These are phyloP conservation scores for Cygnus olor DNA, from an alignment of 2,797 vertebrate genomes.

Conservation along the genomic window DNA sequence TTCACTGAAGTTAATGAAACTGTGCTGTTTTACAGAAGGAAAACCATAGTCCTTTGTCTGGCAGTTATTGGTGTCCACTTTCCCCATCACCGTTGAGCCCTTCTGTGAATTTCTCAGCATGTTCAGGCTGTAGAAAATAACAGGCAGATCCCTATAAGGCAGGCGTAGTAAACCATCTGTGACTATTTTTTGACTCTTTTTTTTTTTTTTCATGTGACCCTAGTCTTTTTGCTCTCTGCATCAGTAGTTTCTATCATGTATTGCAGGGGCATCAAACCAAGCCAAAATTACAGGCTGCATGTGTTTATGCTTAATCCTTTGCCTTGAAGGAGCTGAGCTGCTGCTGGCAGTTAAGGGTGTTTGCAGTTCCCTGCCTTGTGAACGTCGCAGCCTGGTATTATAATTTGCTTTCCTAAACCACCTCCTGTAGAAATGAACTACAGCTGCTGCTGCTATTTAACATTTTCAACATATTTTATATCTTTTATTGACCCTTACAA, in stretches of 20 bases:
- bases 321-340: background rate
- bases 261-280: background rate
- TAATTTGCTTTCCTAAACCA: background rate
- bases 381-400: fast-evolving
- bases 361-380: background rate
- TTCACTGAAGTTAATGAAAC: background rate
- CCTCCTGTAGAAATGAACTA: background rate
- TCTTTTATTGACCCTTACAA: background rate
- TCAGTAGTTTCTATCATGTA: background rate
- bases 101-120: constrained; percentile 9
- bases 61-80: background rate
- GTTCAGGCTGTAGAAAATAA: background rate
- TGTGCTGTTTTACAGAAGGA: background rate
- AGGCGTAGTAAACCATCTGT: background rate
- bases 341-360: background rate
- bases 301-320: background rate
- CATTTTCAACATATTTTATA: background rate
- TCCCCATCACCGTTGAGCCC: background rate
- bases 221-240: background rate
- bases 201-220: background rate
- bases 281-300: background rate
- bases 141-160: background rate
- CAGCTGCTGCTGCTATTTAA: background rate
- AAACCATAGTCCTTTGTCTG: background rate
- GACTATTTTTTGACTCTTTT: constrained; percentile 26